Conservation (phyloP, 2,113 vertebrate genomes). For the Urocitellus parryii region DNA sequence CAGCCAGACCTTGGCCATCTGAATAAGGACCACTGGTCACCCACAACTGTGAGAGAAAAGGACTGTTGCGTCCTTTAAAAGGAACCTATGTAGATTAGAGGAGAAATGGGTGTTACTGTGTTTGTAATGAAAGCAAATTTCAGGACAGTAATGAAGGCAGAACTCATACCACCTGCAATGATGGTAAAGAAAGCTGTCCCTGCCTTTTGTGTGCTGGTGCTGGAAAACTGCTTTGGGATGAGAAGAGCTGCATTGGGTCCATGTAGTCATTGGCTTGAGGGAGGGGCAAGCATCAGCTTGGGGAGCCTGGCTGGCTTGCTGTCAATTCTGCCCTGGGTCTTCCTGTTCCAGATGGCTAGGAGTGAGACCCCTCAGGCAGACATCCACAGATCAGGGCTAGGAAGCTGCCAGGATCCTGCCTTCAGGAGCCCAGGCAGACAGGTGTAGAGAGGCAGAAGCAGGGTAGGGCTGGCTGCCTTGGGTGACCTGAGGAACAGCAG, state of each 20-base stretch:
- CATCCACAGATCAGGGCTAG: not conserved
- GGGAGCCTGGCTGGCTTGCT: not conserved
- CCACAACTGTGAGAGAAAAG: not conserved
- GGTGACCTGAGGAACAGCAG: not conserved
- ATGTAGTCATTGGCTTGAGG: not conserved
- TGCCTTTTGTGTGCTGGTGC: not conserved
- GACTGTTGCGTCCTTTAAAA: not conserved
- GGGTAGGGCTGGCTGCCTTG: not conserved
- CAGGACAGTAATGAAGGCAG: not conserved
- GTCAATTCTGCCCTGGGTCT: not conserved
- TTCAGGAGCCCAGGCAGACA: not conserved
- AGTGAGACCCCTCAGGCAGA: not conserved
- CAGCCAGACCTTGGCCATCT: not conserved
- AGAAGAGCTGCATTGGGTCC: not conserved
- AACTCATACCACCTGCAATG: not conserved
- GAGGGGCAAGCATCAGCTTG: not conserved
- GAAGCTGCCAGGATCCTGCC: not conserved
- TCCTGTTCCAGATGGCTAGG: not conserved
- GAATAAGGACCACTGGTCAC: not conserved
- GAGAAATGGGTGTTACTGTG: not conserved
- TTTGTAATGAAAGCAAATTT: slow-evolving; percentile 48
- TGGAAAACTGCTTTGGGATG: not conserved
- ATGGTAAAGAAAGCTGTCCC: not conserved
- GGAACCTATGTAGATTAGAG: not conserved
- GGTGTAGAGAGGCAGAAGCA: not conserved